A percentile compares a stretch with the other conserved stretches of the same genome.
phyloP scores from a whole-genome alignment of 2,888 invertebrate genomes.

The Agrochola lota region DNA sequence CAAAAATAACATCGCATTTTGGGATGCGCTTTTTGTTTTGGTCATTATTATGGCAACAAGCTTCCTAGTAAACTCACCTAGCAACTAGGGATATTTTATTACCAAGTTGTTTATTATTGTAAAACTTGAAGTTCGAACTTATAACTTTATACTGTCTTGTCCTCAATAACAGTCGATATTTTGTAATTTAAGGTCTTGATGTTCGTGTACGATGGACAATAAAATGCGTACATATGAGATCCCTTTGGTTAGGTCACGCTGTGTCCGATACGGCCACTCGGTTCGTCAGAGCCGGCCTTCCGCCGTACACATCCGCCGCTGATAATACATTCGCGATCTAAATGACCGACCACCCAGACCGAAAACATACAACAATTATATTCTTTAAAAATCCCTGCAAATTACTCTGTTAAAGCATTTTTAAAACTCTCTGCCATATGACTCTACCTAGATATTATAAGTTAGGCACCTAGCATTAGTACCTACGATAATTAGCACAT shows the following conservation, averaged over 20 bases:
- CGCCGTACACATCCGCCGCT: slow-evolving; percentile 84
- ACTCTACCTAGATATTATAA: background rate
- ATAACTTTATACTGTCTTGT: background rate
- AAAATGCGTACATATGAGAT: slow-evolving; percentile 45
- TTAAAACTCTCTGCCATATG: background rate
- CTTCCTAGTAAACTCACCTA: slow-evolving; percentile 67
- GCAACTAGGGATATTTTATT: slow-evolving; percentile 19
- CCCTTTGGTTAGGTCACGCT: slow-evolving; percentile 57
- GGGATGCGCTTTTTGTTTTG: slow-evolving; percentile 89
- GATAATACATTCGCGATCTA: slow-evolving; percentile 83
- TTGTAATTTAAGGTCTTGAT: background rate
- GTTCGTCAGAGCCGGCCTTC: slow-evolving; percentile 77
- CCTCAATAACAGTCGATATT: slow-evolving; percentile 1
- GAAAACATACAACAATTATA: slow-evolving; percentile 41
- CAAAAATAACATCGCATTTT: slow-evolving; percentile 88
- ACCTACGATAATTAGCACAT: too few species aligned
- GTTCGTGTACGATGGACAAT: slow-evolving; percentile 12
- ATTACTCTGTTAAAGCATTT: background rate
- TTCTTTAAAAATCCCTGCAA: slow-evolving; percentile 19
- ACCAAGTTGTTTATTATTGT: slow-evolving; percentile 6
- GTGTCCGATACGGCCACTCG: slow-evolving; percentile 61
- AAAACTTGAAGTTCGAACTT: background rate
- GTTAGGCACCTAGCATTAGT: too few species aligned
- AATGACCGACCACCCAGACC: slow-evolving; percentile 64
- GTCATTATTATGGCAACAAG: slow-evolving; percentile 80